Conservation (phyloP, 2,113 vertebrate species). For the Spermophilus dauricus region DNA sequence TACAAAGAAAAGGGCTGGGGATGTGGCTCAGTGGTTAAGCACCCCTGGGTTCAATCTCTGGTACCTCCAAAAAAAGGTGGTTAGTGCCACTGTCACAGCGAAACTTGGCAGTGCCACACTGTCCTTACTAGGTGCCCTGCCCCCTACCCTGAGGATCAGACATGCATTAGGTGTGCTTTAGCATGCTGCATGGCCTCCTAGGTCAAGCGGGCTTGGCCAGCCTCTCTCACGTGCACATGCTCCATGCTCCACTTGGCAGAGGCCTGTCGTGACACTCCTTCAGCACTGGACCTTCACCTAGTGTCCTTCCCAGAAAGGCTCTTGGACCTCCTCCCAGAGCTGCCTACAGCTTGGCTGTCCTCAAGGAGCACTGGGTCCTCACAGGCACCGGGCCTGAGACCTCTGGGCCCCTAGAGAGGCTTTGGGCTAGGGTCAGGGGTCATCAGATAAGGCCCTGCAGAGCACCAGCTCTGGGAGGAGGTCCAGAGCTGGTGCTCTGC, state of each 20-base stretch:
- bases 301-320: not conserved
- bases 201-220: not conserved
- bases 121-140: not conserved
- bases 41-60: no score
- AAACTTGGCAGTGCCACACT: not conserved
- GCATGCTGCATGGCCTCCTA: not conserved
- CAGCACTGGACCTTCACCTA: accelerated
- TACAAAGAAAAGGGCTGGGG: no score
- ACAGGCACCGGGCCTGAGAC: not conserved
- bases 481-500: no score
- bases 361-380: not conserved
- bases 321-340: not conserved
- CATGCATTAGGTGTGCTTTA: not conserved
- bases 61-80: no score
- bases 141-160: not conserved
- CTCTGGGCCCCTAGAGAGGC: not conserved
- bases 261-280: not conserved
- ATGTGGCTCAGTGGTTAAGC: no score
- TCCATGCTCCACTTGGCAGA: not conserved
- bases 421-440: not conserved
- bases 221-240: not conserved
- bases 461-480: not conserved
- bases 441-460: not conserved
- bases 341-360: not conserved
- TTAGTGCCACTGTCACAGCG: not conserved